Base-by-base conservation (phyloP, 2,888 invertebrate genomes). In the Campaea margaritaria region DNA sequence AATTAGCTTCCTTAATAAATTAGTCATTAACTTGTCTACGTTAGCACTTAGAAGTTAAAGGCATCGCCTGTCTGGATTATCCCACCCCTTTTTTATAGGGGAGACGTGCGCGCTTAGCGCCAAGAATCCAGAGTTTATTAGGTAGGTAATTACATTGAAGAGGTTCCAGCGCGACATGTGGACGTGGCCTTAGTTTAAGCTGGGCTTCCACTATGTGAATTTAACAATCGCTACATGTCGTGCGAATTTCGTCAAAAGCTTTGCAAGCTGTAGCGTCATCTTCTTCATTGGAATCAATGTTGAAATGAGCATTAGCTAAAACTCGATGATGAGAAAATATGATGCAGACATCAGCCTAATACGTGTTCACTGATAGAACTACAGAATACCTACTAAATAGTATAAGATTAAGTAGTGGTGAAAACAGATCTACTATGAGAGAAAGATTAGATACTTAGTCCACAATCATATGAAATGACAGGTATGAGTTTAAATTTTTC, bases 101-200 rank as follows among this genome's bases (percentile, higher is more conserved):
- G 10, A 55, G 52, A 67, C 69, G 69, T 69, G 69, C 62, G 64
- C 61, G 52, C 56, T 58, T 44, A 47, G 44, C 54, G 50, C 45
- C 62, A 51, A 48, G 65, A 65, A 52, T 65, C 62, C 50, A 48
- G 36, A 63, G 65, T 67, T 69, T 67, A 69, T 63, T 62, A 59
- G 57, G 46, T 61, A 49, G 64, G 59, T 69, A 66, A 69, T 69
- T 69, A 65, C 65, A 58, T 64, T 55, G 53, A 57, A 69, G 65
- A 65, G 59, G 63, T 52, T 64, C 57, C 44, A 38, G 51, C 44
- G 44, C 41, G 62, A 60, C 52, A 44, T 59, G 56, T 59, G 59
- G 50, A 57, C 52, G 64, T 57, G 54, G 56, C 50, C 45, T 61
- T 55, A 60, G 41, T 27, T 44, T 57, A 36, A 28, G 34, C 13